Conservation (phyloP, 2,113 vertebrate species). For the Raja brachyura region DNA sequence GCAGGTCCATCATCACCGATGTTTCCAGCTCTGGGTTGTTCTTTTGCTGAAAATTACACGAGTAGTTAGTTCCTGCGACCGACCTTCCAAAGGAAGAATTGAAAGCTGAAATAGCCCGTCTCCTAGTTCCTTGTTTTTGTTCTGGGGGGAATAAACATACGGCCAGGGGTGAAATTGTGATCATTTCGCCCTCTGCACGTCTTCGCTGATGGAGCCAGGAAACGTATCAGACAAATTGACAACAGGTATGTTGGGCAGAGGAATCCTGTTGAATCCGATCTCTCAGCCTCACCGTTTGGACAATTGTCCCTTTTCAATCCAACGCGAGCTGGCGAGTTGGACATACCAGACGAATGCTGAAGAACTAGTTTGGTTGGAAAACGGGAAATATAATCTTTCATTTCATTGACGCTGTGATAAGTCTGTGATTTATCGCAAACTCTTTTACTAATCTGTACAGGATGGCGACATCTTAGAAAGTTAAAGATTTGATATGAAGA, state of each 20-base stretch:
- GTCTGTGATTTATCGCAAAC: not conserved
- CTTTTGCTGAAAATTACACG: not conserved
- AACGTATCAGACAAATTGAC: not conserved
- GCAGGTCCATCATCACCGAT: not conserved
- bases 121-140: too few relatives aligned
- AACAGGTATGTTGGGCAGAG: not conserved
- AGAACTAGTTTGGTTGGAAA: not conserved
- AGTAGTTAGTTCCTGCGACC: not conserved
- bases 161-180: too few relatives aligned
- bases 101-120: not conserved
- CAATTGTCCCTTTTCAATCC: not conserved
- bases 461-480: not conserved
- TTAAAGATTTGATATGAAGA: not conserved
- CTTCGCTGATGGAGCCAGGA: not conserved
- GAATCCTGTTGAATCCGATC: not conserved
- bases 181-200: not conserved
- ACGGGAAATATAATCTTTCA: not conserved
- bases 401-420: not conserved
- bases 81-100: not conserved
- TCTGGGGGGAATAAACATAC: not conserved
- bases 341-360: not conserved
- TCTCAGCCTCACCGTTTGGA: not conserved
- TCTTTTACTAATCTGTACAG: not conserved
- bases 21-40: not conserved
- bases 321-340: not conserved